A percentile compares a stretch with the other conserved stretches of the same genome.
Evolutionary conservation across 1,140 invertebrate species (phyloP).

Genomic region (Armadillidium nasatum): DNA sequence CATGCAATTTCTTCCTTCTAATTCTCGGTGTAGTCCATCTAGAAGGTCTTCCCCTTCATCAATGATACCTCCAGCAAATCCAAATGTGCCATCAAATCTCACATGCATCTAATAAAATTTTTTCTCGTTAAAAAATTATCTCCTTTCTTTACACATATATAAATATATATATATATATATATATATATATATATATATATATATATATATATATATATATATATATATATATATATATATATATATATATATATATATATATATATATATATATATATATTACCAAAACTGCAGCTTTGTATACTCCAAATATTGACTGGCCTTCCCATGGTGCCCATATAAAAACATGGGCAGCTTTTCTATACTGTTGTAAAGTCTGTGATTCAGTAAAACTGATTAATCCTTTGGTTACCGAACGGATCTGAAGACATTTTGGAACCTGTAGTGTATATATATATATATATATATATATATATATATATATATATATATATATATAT

Average conservation of each 20-base stretch:
- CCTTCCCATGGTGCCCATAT: slow-evolving; percentile 2
- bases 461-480: too few relatives aligned
- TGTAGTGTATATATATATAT: too few relatives aligned
- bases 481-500: too few relatives aligned
- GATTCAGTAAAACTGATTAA: neutral
- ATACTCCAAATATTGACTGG: neutral
- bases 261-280: too few relatives aligned
- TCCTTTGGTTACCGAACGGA: neutral
- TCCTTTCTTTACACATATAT: too few relatives aligned
- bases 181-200: too few relatives aligned
- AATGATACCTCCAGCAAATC: slow-evolving; percentile 58
- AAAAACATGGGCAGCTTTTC: neutral
- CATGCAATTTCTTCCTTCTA: slow-evolving; percentile 57
- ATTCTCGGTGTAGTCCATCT: slow-evolving; percentile 54
- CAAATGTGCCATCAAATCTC: slow-evolving; percentile 58
- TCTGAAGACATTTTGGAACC: neutral
- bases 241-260: too few relatives aligned
- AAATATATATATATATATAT: too few relatives aligned
- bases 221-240: too few relatives aligned
- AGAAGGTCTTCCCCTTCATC: slow-evolving; percentile 52
- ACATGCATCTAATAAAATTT: slow-evolving; percentile 61
- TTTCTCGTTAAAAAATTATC: too few relatives aligned
- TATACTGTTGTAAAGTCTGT: neutral
- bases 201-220: too few relatives aligned
- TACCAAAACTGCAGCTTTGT: too few relatives aligned